Percentiles rank a stretch among this genome's conserved stretches.
phyloP scores from a whole-genome alignment of 2,797 vertebrate genomes.

The Acipenser ruthenus region DNA sequence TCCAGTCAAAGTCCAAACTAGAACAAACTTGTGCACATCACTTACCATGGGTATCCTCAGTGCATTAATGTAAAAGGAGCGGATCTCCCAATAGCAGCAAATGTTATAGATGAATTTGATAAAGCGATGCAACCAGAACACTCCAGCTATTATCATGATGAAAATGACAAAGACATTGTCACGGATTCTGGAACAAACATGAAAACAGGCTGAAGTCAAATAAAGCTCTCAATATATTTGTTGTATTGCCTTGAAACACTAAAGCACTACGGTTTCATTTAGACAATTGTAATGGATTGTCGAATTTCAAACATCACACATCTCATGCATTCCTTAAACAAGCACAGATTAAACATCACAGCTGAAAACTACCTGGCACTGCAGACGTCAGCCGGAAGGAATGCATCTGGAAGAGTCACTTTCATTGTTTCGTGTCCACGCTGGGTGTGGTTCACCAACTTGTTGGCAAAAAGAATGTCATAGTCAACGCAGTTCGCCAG shows the following conservation, averaged over 20 bases:
- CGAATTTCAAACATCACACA: no score
- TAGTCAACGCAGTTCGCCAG: slow-evolving; percentile 96
- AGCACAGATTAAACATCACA: not conserved
- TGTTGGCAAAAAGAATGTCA: slow-evolving; percentile 97
- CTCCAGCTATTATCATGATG: slow-evolving; percentile 82
- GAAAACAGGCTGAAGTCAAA: no score
- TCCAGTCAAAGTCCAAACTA: no score
- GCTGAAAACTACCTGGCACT: slow-evolving; percentile 65
- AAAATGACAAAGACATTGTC: slow-evolving; percentile 86
- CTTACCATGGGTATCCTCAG: slow-evolving; percentile 92
- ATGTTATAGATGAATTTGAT: slow-evolving; percentile 96
- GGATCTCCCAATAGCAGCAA: slow-evolving; percentile 97
- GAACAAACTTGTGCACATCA: not conserved
- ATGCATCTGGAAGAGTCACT: slow-evolving; percentile 92
- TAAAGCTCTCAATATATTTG: no score
- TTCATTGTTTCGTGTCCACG: slow-evolving; percentile 72
- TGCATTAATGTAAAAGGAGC: slow-evolving; percentile 89
- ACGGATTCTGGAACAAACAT: slow-evolving; percentile 64
- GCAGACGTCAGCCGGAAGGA: slow-evolving; percentile 81
- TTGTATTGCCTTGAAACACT: no score
- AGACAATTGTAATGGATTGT: no score
- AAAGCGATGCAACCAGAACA: slow-evolving; percentile 94
- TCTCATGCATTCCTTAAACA: not conserved
- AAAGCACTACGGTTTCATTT: not conserved
- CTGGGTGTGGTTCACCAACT: slow-evolving; percentile 90